Evolutionary conservation across 2,113 vertebrate genomes (phyloP), one percentile per base, ranked within the genome.

Genomic region (Neodontobutis hainanensis): DNA sequence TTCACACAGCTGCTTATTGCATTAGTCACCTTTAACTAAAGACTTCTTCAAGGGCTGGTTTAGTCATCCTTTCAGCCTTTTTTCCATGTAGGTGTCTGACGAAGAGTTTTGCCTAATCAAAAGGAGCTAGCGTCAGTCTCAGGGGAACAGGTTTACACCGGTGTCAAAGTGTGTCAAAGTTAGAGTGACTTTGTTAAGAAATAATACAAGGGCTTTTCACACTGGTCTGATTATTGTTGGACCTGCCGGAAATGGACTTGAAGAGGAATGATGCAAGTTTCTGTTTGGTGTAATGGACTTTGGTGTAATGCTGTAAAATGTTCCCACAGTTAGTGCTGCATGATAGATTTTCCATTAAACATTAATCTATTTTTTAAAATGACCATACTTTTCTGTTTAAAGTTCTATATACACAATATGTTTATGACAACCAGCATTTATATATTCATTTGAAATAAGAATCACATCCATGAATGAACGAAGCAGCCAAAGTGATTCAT

Each of bases 21-120:
- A 44, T 85, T 78, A 83, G 51, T 87, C 81, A 83, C 61, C 48
- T 61, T 61, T 51, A 67, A 53, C 53, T 47, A 53, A 70, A 67
- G 49, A 38, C 62, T 57, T 77, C 61, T 53, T 82, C 65, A 73
- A 61, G 71, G 40, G 61, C 47, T n/a, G 67, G 65, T 55, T 83
- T 80, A 82, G 70, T 87, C 83, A 85, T 55, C 56, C 45, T 5
- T 50, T 47, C 72, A 62, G 51, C 32, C n/a, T 58, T 52, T n/a
- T 59, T 32, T 11, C 12, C 57, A 65, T n/a, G 70, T 84, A 75
- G 82, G 70, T 40, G 78, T 83, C 15, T 51, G 40, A 81, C 76
- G 71, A 68, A 50, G 61, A 74, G 63, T 12, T 69, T 40, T 77
- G 77, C 75, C 74, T 71, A 84, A 65, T 82, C 19, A 77, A 78